Evolutionary conservation across 2,888 invertebrate genomes (phyloP).

Genomic region (Nasonovia ribisnigri): DNA sequence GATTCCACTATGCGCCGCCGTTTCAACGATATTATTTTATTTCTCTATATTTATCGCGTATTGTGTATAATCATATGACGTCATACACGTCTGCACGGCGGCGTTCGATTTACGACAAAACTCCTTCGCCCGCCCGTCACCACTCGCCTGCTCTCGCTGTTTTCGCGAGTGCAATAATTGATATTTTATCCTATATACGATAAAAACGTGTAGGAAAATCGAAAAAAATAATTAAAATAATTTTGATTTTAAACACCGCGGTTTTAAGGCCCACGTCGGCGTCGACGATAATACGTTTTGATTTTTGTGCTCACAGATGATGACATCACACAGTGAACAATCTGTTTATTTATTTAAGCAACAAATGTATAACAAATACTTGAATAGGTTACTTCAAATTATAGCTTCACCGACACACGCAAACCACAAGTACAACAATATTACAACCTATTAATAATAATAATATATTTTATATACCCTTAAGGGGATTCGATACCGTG

Average conservation of each 20-base stretch:
- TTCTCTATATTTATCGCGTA: background rate
- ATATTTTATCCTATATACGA: too few relatives aligned
- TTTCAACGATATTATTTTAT: background rate
- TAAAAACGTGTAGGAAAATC: background rate
- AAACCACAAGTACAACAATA: too few relatives aligned
- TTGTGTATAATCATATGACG: background rate
- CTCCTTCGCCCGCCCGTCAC: background rate
- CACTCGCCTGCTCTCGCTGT: background rate
- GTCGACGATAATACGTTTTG: background rate
- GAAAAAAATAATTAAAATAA: background rate
- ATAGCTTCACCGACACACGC: too few relatives aligned
- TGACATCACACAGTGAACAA: background rate
- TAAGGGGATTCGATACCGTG: too few relatives aligned
- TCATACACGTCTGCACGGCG: background rate
- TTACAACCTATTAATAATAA: background rate
- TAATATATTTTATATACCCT: too few relatives aligned
- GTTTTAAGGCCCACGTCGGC: background rate
- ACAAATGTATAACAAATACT: background rate
- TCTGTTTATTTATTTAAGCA: background rate
- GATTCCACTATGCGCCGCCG: background rate
- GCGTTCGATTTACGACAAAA: background rate
- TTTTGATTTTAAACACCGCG: background rate
- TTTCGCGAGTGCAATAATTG: background rate
- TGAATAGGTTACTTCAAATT: too few relatives aligned
- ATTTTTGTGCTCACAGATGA: background rate